Conservation (phyloP, 2,888 invertebrate species). For the Germaria angustata region DNA sequence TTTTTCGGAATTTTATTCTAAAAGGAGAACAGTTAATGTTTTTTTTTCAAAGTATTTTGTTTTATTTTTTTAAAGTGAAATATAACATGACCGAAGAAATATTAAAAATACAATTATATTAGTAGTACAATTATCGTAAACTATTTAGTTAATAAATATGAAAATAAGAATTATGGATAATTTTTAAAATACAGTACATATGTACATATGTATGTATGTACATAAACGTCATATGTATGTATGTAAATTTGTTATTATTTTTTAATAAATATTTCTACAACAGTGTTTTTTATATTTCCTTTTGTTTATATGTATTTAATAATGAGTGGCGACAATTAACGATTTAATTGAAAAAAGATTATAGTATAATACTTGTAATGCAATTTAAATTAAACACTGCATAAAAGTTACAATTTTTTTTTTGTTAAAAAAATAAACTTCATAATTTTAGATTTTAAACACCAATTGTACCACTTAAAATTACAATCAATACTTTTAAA, state of each 20-base stretch:
- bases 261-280: conserved; percentile 37
- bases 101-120: conserved; percentile 54
- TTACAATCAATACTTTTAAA: conserved; percentile 24
- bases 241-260: too few relatives aligned
- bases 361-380: conserved; percentile 19
- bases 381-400: conserved; percentile 11
- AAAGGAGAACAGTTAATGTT: neutral
- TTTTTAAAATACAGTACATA: conserved; percentile 53
- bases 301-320: neutral
- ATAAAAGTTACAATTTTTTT: neutral
- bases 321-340: conserved; percentile 33
- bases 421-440: neutral
- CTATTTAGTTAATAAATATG: conserved; percentile 48
- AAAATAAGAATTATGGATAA: conserved; percentile 37
- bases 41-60: conserved; percentile 5
- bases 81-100: conserved; percentile 60
- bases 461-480: conserved; percentile 36
- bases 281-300: conserved; percentile 13
- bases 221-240: too few relatives aligned
- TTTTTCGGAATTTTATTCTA: neutral
- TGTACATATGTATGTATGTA: conserved; percentile 23
- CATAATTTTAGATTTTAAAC: conserved; percentile 17
- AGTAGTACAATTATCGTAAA: conserved; percentile 55
- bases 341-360: conserved; percentile 22
- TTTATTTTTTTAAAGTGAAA: conserved; percentile 49